Evolutionary conservation across 2,113 vertebrate genomes (phyloP).

Genomic region (Siniperca chuatsi): DNA sequence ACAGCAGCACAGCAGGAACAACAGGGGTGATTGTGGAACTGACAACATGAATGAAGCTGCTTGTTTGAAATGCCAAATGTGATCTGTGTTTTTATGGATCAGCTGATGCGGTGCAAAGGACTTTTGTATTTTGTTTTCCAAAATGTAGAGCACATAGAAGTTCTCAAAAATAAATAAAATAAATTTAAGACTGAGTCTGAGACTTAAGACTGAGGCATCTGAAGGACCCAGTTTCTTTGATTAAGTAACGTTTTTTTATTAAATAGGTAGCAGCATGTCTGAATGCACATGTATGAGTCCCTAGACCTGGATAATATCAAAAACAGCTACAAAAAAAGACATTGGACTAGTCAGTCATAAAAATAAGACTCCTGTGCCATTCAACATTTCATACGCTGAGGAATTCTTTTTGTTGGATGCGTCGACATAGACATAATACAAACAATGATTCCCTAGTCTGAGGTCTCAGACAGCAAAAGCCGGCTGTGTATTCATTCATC

Average conservation of each 20-base stretch:
- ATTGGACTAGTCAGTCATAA: background rate
- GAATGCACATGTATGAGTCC: background rate
- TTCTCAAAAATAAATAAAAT: background rate
- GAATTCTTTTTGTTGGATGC: constrained; percentile 18
- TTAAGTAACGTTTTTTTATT: background rate
- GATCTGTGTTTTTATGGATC: background rate
- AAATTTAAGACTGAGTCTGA: no score
- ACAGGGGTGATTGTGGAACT: background rate
- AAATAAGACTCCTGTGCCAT: background rate
- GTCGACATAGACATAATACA: constrained; percentile 14
- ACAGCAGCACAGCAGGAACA: constrained; percentile 21
- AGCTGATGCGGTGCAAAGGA: background rate
- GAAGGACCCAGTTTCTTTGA: background rate
- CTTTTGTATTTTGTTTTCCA: background rate
- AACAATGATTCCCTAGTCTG: constrained; percentile 38
- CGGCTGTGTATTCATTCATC: constrained; percentile 26
- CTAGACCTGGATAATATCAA: background rate
- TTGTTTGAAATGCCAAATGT: constrained; percentile 11
- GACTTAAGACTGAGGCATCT: background rate
- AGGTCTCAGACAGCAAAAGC: constrained; percentile 32
- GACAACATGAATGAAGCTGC: background rate
- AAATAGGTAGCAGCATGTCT: background rate
- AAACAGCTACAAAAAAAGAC: background rate
- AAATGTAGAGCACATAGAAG: background rate
- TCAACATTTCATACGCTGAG: background rate